Conservation (phyloP, 2,888 invertebrate genomes). For the Leptarthrus brevirostris region DNA sequence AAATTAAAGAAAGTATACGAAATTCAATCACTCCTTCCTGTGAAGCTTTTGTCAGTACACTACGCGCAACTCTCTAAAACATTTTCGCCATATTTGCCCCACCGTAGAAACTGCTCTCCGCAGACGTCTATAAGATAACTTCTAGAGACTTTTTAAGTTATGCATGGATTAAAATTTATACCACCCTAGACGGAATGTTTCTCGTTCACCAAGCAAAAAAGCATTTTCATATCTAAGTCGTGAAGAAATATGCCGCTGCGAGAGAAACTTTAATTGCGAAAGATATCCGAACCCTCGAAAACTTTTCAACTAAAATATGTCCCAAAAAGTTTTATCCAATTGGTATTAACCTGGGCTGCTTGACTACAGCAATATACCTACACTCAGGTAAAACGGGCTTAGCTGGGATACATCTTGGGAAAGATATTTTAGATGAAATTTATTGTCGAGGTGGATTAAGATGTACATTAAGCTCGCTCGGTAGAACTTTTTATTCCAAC, state of each 20-base stretch:
- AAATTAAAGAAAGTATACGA: too few relatives aligned
- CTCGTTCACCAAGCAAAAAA: constrained; percentile 26
- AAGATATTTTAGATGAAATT: constrained; percentile 32
- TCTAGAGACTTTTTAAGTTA: constrained; percentile 9
- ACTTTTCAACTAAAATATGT: constrained; percentile 46
- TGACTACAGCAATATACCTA: neutral
- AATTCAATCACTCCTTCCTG: too few relatives aligned
- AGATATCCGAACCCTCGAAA: constrained; percentile 41
- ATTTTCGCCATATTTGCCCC: neutral
- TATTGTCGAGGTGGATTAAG: constrained; percentile 37
- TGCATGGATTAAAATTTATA: constrained; percentile 35
- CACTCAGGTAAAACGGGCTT: constrained; percentile 24
- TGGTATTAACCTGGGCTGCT: constrained; percentile 22
- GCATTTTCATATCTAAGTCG: constrained; percentile 42
- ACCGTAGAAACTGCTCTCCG: neutral
- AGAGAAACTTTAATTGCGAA: constrained; percentile 43
- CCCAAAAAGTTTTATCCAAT: constrained; percentile 44
- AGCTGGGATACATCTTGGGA: constrained; percentile 2
- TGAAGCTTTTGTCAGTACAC: too few relatives aligned
- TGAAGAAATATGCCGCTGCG: constrained; percentile 35
- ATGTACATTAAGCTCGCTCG: constrained; percentile 20
- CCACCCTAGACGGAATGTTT: constrained; percentile 25
- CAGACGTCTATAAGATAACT: neutral
- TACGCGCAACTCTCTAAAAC: neutral
- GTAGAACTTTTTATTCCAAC: constrained; percentile 21